These are phyloP conservation scores for Acipenser ruthenus DNA, from an alignment of 2,797 vertebrate genomes.

Conservation along the genomic window DNA sequence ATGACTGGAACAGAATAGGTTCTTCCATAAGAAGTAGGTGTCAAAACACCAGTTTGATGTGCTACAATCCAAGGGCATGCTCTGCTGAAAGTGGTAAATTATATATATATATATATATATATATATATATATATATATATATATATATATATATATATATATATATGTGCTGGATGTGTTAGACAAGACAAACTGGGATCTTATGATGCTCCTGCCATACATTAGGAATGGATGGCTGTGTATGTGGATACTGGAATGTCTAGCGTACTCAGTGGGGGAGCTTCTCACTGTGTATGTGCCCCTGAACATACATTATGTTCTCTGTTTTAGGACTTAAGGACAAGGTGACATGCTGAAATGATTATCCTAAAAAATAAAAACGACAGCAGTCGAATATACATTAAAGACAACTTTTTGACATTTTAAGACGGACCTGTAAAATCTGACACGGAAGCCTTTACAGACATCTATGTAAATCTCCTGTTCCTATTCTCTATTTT, in stretches of 20 bases:
- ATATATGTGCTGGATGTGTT: not conserved
- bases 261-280: not conserved
- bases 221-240: conserved; percentile 1
- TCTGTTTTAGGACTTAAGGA: no score
- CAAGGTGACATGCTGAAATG: no score
- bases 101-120: not conserved
- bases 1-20: no score
- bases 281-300: not conserved
- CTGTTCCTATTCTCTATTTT: conserved; percentile 2
- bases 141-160: no score
- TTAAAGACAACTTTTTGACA: no score
- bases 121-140: no score
- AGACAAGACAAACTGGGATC: not conserved
- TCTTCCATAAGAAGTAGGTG: no score
- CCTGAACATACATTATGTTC: no score
- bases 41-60: not conserved
- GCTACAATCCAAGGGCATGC: not conserved
- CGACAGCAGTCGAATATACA: no score
- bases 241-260: not conserved
- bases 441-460: no score
- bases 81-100: not conserved
- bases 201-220: not conserved
- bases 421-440: no score
- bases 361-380: no score
- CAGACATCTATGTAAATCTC: not conserved